Percentiles rank a stretch among this genome's conserved stretches.
Evolutionary conservation across 30 jellyfish, hydroid and myxozoan species (phyloP).

Genomic region (Cassiopea andromeda): DNA sequence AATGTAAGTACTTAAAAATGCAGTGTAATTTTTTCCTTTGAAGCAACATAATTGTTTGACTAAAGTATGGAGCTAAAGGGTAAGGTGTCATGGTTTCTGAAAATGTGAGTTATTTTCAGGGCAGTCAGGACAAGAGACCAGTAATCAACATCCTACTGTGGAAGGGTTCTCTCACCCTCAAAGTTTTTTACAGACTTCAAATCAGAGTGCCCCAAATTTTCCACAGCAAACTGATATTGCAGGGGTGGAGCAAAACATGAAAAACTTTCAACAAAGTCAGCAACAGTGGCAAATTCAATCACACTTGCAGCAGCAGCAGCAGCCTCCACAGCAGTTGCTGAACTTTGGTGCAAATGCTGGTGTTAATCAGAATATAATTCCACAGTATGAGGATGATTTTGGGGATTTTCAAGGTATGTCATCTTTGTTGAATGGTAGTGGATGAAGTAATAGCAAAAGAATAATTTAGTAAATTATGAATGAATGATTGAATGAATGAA

Average conservation of each 20-base stretch:
- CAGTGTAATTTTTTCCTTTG: no score
- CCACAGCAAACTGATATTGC: background rate
- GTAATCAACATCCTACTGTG: background rate
- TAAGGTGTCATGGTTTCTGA: background rate
- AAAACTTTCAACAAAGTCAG: background rate
- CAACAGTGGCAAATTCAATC: background rate
- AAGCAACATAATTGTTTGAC: no score
- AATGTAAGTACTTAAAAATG: no score
- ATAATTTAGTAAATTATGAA: no score
- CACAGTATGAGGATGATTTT: slow-evolving; percentile 47
- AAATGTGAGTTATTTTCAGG: background rate
- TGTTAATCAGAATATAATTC: slow-evolving; percentile 1
- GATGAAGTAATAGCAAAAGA: no score
- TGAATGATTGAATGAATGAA: no score
- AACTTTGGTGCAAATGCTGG: background rate
- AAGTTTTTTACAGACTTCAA: background rate
- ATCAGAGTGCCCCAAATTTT: background rate
- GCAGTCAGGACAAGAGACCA: background rate
- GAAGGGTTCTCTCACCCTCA: background rate
- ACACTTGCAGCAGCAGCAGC: background rate
- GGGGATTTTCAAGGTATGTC: slow-evolving; percentile 67
- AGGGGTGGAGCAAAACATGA: background rate
- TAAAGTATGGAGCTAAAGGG: no score
- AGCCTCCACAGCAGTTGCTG: background rate
- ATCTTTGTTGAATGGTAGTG: no score